Base-by-base conservation (phyloP, 2,797 vertebrate genomes). In the Lithobates sylvaticus region DNA sequence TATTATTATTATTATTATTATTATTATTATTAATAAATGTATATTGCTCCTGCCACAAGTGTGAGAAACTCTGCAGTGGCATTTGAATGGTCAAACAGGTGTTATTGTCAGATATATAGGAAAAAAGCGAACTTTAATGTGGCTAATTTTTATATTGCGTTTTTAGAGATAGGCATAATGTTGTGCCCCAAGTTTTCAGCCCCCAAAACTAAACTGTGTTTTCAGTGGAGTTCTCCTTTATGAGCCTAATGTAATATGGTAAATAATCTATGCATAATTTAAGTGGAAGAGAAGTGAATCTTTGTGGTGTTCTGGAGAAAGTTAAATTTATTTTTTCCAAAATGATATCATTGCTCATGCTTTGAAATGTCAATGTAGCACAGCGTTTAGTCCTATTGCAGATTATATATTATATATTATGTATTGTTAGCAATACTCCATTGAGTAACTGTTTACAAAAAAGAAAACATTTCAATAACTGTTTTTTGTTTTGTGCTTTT, bases 381-480 rank as follows among this genome's bases (percentile, higher is more conserved):
- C 50, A 47, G 44, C 12, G 12, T 12, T 13, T 13, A 47, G 12
- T 47, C 44, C 44, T 47, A 47, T 47, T 12, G 6, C 54, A 61
- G 8, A 61, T 61, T 8, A 61, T 61, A 61, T 61, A 61, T 61
- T 8, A 61, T 61, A 61, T 61, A 61, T 23, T n/a, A 23, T 61
- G 8, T 23, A 61, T 23, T 61, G 54, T 61, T 54, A 9, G 6
- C 54, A 61, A 9, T 47, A 18, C 10, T 44, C 71, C 13, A 18
- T 72, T 18, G 69, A 71, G 69, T 39, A 39, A 39, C 9, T 21
- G 69, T 36, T 71, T 71, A 39, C 32, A 10, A 21, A 36, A 36
- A 71, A 71, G 9, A 71, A 71, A 71, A 36, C 69, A 71, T 71
- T 36, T 71, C 69, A 23, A 71, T 21, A 23, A 54, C 16, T 47